phyloP scores from a whole-genome alignment of 2,113 vertebrate genomes.

The Onychostoma macrolepis region DNA sequence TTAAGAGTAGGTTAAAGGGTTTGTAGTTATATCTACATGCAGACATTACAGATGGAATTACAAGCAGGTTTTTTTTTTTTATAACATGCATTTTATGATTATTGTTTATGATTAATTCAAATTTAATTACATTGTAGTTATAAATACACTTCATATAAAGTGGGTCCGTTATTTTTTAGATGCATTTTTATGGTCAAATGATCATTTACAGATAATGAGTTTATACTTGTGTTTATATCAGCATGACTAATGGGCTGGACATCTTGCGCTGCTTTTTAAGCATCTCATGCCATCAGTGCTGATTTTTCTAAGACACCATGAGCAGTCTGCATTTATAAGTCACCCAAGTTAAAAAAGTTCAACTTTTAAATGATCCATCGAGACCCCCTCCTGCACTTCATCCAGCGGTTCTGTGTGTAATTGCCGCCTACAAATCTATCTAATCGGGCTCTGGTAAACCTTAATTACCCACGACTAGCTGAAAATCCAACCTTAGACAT shows the following conservation, averaged over 20 bases:
- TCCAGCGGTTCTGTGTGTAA: neutral
- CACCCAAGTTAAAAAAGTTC: neutral
- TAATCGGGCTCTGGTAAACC: neutral
- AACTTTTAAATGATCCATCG: neutral
- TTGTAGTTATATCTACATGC: no score
- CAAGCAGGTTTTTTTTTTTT: no score
- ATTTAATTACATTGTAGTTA: neutral
- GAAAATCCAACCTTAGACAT: neutral
- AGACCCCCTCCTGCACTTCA: neutral
- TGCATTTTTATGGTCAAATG: neutral
- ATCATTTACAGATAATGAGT: neutral
- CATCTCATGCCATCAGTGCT: neutral
- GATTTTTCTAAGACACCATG: neutral
- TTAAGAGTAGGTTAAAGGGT: neutral
- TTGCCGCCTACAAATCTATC: neutral
- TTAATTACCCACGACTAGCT: neutral
- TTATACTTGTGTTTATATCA: neutral
- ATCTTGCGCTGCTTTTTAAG: neutral
- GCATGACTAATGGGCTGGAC: neutral
- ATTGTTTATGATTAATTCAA: neutral
- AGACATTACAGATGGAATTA: no score
- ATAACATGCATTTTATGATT: neutral
- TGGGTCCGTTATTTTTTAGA: neutral
- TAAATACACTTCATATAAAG: neutral
- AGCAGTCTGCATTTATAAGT: neutral